Percentiles rank a stretch among this genome's conserved stretches.
Evolutionary conservation across 2,888 invertebrate species (phyloP).

Genomic region (Nomada flava): DNA sequence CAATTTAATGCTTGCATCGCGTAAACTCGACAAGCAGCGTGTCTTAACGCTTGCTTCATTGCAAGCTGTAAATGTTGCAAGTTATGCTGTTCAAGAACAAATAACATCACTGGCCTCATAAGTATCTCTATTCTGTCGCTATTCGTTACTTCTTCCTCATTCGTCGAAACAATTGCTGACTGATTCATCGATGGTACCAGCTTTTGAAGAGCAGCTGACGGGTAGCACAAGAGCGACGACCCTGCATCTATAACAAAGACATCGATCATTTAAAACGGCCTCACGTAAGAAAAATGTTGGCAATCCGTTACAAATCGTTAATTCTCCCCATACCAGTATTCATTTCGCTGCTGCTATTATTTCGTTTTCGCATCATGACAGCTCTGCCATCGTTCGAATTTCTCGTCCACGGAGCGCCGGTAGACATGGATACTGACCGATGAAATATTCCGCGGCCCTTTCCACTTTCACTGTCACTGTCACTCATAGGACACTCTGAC

Average conservation of each 20-base stretch:
- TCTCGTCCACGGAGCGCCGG: conserved; percentile 87
- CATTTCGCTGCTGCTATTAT: conserved; percentile 89
- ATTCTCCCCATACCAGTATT: conserved; percentile 82
- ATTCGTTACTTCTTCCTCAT: conserved; percentile 83
- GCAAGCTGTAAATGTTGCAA: conserved; percentile 92
- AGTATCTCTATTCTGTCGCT: conserved; percentile 87
- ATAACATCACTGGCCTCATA: conserved; percentile 93
- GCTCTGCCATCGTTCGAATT: conserved; percentile 86
- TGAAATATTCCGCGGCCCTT: conserved; percentile 89
- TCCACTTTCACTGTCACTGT: conserved; percentile 85
- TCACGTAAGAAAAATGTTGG: background rate
- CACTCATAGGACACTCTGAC: conserved; percentile 86
- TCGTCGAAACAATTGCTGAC: conserved; percentile 85
- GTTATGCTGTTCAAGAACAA: conserved; percentile 94
- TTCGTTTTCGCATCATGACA: conserved; percentile 88
- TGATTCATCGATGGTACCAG: conserved; percentile 89
- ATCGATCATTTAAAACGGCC: background rate
- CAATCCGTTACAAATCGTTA: background rate
- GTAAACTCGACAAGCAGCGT: conserved; percentile 92
- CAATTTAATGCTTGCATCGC: conserved; percentile 98
- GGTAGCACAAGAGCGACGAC: conserved; percentile 93
- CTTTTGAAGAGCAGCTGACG: conserved; percentile 94
- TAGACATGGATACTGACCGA: conserved; percentile 95
- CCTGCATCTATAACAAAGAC: conserved; percentile 87
- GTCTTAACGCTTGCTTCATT: conserved; percentile 94